These are phyloP conservation scores for Periparus ater DNA, from an alignment of 2,797 vertebrate genomes.

Conservation along the genomic window DNA sequence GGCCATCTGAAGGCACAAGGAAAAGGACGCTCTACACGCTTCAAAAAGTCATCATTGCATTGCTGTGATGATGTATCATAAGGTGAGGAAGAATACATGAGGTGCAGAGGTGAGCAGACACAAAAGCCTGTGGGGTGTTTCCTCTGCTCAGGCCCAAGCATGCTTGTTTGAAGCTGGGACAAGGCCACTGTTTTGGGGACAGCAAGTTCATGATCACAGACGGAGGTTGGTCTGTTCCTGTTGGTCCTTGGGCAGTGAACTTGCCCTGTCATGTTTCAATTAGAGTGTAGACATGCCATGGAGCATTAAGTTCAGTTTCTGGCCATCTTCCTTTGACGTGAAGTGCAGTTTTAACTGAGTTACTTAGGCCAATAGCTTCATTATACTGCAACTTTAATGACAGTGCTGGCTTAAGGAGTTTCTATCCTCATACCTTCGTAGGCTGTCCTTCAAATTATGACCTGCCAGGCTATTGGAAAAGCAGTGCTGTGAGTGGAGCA, in stretches of 20 bases:
- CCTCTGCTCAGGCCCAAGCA: not conserved
- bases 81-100: not conserved
- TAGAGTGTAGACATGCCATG: not conserved
- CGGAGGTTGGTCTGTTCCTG: not conserved
- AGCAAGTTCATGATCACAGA: not conserved
- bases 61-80: not conserved
- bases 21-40: not conserved
- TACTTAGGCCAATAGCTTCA: not conserved
- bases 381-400: slow-evolving; percentile 38
- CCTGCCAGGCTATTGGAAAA: not conserved
- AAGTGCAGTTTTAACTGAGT: not conserved
- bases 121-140: not conserved
- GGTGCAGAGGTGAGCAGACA: not conserved
- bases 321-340: not conserved
- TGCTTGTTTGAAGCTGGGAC: not conserved
- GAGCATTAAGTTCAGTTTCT: not conserved
- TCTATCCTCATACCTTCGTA: slow-evolving; percentile 3
- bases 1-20: not conserved
- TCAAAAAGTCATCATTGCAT: not conserved
- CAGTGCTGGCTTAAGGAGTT: not conserved
- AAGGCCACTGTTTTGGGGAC: not conserved
- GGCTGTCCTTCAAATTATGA: not conserved
- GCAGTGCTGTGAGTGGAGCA: not conserved
- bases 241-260: slow-evolving; percentile 7
- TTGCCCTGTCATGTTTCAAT: slow-evolving; percentile 51